Evolutionary conservation across 1,140 invertebrate genomes (phyloP).

Genomic region (Rhyzopertha dominica): DNA sequence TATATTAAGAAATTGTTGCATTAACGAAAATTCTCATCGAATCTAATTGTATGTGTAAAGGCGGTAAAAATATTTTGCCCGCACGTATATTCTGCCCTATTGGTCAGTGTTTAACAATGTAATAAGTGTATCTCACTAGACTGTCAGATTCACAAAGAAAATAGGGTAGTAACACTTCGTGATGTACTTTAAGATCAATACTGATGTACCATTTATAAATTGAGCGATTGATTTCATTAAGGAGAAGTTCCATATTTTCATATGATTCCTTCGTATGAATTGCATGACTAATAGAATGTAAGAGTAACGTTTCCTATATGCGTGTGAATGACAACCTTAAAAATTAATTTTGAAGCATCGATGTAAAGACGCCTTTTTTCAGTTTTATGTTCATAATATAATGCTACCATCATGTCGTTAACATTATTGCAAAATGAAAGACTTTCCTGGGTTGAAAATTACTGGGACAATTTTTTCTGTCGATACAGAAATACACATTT

Average conservation of each 20-base stretch:
- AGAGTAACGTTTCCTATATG: no score
- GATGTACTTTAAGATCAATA: background rate
- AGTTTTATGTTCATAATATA: no score
- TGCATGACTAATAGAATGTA: no score
- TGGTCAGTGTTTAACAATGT: background rate
- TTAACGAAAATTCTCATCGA: no score
- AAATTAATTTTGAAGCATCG: no score
- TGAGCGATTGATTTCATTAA: no score
- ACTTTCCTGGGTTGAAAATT: slow-evolving; percentile 1
- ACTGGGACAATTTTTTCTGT: slow-evolving; percentile 2
- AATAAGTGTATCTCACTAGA: background rate
- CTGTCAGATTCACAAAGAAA: slow-evolving; percentile 6
- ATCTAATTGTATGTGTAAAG: no score
- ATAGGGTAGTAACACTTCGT: background rate
- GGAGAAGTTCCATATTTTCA: background rate
- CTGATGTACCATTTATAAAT: slow-evolving; percentile 6
- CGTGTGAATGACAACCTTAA: no score
- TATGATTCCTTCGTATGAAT: no score
- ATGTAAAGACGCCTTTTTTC: no score
- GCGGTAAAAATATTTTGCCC: slow-evolving; percentile 3
- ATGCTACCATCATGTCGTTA: no score
- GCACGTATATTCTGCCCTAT: background rate
- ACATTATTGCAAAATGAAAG: slow-evolving; percentile 1
- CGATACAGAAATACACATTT: background rate
- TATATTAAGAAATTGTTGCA: no score